Conservation (phyloP, 2,113 vertebrate genomes). For the Xenus cinereus region DNA sequence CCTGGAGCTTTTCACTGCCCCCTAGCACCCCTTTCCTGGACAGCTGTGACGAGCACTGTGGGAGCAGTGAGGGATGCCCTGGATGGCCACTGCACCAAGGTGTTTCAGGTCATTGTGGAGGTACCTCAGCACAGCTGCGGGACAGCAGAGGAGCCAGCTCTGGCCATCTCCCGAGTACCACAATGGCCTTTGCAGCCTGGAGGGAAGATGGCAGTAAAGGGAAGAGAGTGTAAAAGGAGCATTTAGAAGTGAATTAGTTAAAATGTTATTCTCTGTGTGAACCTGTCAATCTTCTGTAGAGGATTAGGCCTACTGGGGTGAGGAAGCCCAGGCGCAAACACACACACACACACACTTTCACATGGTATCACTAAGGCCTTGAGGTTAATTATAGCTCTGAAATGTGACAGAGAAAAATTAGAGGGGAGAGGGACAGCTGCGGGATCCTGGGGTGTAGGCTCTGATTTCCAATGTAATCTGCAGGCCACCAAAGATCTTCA, state of each 20-base stretch:
- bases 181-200: not conserved
- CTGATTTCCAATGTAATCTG: conserved; percentile 81
- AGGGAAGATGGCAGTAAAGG: not conserved
- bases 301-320: conserved; percentile 79
- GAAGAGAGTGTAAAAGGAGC: not conserved
- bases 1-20: not conserved
- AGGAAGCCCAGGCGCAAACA: conserved; percentile 53
- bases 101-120: not conserved
- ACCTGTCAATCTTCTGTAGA: conserved; percentile 73
- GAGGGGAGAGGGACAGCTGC: conserved; percentile 88
- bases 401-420: conserved; percentile 93
- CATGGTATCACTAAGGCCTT: conserved; percentile 80
- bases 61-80: not conserved
- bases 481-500: conserved; percentile 64
- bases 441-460: conserved; percentile 61
- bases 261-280: conserved; percentile 74
- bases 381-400: conserved; percentile 87
- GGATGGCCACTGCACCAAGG: rapidly evolving
- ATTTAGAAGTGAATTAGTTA: conserved; percentile 53
- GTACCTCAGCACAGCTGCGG: not conserved
- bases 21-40: not conserved
- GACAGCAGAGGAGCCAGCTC: not conserved
- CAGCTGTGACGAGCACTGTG: not conserved
- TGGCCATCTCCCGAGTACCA: rapidly evolving
- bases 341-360: conserved; percentile 62